Percentiles rank a stretch among this genome's conserved stretches.
Evolutionary conservation across 2,113 vertebrate genomes (phyloP).

Genomic region (Murina feae): DNA sequence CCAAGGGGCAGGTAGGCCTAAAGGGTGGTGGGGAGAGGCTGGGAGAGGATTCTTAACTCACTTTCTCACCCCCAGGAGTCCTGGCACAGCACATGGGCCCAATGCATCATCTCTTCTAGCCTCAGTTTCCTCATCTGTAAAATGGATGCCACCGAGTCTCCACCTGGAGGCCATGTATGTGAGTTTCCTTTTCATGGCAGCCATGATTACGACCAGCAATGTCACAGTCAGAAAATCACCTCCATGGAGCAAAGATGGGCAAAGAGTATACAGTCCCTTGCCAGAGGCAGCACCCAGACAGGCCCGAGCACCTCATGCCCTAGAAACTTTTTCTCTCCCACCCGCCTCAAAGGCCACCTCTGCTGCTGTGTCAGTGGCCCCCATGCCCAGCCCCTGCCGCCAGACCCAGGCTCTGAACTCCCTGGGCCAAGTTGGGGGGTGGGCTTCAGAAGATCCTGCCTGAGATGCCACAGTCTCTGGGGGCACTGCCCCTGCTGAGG

Average conservation of each 20-base stretch:
- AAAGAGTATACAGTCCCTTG: rapidly evolving
- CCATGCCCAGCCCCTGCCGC: neutral
- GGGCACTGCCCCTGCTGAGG: neutral
- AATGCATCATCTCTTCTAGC: neutral
- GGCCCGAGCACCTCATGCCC: neutral
- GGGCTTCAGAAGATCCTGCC: neutral
- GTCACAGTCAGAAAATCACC: neutral
- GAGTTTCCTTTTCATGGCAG: neutral
- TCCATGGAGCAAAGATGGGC: neutral
- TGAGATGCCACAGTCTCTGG: neutral
- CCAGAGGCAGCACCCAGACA: neutral
- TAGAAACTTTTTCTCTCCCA: neutral
- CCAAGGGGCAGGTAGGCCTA: too few species aligned
- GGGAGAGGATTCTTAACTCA: neutral
- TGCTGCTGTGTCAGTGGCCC: neutral
- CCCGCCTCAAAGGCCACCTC: rapidly evolving
- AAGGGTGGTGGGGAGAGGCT: neutral
- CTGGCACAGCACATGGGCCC: neutral
- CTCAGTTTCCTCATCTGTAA: neutral
- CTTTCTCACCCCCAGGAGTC: neutral
- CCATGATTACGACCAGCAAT: neutral
- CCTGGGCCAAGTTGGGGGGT: neutral
- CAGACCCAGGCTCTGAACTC: rapidly evolving
- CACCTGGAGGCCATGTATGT: neutral
- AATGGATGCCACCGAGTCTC: neutral